Evolutionary conservation across 1,140 invertebrate species (phyloP).

Genomic region (Gonioctena quinquepunctata): DNA sequence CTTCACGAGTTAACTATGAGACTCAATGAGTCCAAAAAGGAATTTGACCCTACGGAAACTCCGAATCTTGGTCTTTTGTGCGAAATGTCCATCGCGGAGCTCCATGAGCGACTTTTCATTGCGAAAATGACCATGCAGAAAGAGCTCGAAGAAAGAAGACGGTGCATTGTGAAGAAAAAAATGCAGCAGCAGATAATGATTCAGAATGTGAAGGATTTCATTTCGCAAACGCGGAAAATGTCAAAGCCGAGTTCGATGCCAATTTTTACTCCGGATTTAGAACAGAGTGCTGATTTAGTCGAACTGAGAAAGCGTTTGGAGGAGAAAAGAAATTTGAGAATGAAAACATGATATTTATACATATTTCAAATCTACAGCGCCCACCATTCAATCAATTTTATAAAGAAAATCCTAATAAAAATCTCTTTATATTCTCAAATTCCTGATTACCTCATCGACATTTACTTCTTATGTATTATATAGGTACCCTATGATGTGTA

Average conservation of each 20-base stretch:
- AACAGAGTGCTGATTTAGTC: slow-evolving; percentile 5
- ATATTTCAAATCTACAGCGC: no score
- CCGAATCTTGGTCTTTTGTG: slow-evolving; percentile 60
- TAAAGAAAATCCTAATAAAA: no score
- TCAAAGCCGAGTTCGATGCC: neutral
- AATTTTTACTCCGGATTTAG: neutral
- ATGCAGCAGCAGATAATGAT: slow-evolving; percentile 41
- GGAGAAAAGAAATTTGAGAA: slow-evolving; percentile 19
- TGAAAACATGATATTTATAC: neutral
- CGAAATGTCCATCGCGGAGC: slow-evolving; percentile 64
- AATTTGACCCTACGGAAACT: slow-evolving; percentile 62
- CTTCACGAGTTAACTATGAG: neutral
- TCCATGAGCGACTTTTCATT: slow-evolving; percentile 58
- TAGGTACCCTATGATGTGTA: no score
- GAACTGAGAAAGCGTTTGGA: slow-evolving; percentile 9
- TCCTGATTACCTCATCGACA: no score
- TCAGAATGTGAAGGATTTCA: slow-evolving; percentile 45
- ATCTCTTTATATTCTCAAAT: no score
- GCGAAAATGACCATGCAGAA: slow-evolving; percentile 58
- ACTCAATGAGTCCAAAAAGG: slow-evolving; percentile 27
- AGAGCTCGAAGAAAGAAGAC: slow-evolving; percentile 58
- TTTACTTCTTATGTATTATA: no score
- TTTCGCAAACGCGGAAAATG: slow-evolving; percentile 25
- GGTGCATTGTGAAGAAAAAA: slow-evolving; percentile 38
- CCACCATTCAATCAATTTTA: no score